These are phyloP conservation scores for Ceuthmochares aereus DNA, from an alignment of 2,113 vertebrate species.

Conservation along the genomic window DNA sequence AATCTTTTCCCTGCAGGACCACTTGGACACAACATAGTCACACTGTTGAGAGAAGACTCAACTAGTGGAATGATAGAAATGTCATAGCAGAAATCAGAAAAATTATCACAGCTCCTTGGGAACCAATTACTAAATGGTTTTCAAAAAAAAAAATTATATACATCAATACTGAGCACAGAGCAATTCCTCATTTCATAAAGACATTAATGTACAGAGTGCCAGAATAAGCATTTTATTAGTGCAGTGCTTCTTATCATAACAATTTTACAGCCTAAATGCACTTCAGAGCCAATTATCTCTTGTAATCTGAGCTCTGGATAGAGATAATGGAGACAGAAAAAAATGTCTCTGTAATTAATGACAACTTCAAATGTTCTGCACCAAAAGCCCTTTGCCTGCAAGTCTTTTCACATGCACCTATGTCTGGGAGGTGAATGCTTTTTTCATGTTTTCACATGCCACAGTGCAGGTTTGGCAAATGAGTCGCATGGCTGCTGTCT, in stretches of 20 bases:
- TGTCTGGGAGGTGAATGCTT: neutral
- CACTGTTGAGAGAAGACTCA: neutral
- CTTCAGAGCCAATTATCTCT: neutral
- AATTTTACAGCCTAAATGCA: neutral
- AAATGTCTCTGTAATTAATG: neutral
- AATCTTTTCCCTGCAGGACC: neutral
- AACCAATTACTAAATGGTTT: neutral
- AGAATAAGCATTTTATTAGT: neutral
- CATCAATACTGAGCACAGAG: neutral
- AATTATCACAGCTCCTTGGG: neutral
- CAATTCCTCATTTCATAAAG: neutral
- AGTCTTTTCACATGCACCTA: neutral
- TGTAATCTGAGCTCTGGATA: neutral
- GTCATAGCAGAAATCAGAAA: neutral
- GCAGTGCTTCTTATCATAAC: neutral
- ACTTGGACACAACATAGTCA: neutral
- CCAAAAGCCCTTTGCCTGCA: neutral
- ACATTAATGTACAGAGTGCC: neutral
- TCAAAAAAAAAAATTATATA: neutral
- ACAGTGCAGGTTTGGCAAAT: neutral
- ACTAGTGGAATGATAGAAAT: neutral
- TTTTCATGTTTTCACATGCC: neutral
- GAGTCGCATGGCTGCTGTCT: fast-evolving
- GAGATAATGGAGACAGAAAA: neutral
- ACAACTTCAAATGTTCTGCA: neutral